phyloP scores from a whole-genome alignment of 2,113 vertebrate species.

The Amblyornis subalaris region DNA sequence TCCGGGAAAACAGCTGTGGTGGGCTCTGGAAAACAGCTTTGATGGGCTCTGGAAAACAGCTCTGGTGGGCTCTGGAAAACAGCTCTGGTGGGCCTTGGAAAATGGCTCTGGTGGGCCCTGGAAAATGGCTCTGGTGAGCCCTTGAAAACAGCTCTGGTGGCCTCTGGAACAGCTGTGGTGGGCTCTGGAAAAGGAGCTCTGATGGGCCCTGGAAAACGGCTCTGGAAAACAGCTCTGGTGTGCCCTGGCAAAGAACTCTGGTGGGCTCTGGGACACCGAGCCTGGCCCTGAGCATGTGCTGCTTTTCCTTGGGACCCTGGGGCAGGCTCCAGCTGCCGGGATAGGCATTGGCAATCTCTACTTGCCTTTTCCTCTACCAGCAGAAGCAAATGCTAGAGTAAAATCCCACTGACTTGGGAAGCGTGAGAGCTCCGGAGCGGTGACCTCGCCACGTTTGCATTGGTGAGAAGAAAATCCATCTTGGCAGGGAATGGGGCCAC shows the following conservation, averaged over 20 bases:
- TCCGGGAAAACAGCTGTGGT: neutral
- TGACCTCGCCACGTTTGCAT: neutral
- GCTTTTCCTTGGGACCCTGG: neutral
- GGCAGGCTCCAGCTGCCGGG: fast-evolving
- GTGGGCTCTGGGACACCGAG: fast-evolving
- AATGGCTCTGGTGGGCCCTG: neutral
- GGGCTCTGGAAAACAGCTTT: neutral
- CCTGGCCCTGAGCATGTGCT: fast-evolving
- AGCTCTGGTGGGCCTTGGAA: neutral
- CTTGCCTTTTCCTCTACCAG: neutral
- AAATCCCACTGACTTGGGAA: neutral
- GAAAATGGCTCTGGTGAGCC: too few relatives aligned
- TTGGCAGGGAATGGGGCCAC: neutral
- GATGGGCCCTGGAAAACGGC: fast-evolving
- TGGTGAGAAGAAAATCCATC: neutral
- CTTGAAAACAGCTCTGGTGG: neutral
- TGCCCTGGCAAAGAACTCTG: neutral
- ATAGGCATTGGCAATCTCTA: too few relatives aligned
- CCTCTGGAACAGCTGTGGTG: too few relatives aligned
- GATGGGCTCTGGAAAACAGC: too few relatives aligned
- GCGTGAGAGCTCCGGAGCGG: fast-evolving
- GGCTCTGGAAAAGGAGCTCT: too few relatives aligned
- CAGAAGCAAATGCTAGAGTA: neutral
- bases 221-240: neutral
- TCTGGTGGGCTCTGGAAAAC: neutral